These are phyloP conservation scores for Myoxocephalus aenaeus DNA, from an alignment of 2,797 vertebrate species.

Conservation along the genomic window DNA sequence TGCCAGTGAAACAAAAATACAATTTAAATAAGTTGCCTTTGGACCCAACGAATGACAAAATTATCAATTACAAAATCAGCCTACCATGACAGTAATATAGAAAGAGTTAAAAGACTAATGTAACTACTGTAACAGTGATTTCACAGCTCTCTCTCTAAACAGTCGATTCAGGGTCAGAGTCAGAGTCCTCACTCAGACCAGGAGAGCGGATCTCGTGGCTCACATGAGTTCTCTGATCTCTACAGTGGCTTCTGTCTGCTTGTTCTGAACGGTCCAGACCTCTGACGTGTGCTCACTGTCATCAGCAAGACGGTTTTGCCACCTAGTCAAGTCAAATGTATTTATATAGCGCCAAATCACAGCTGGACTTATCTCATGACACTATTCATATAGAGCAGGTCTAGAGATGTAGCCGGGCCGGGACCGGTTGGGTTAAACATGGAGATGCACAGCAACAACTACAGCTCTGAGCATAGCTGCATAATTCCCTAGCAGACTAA, in stretches of 20 bases:
- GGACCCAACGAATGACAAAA: background rate
- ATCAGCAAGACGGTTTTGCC: background rate
- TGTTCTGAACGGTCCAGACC: too few species aligned
- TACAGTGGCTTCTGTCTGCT: background rate
- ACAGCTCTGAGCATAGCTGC: background rate
- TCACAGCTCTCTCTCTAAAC: background rate
- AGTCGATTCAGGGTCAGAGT: background rate
- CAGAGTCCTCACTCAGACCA: background rate
- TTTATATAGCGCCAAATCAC: background rate
- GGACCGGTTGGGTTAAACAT: background rate
- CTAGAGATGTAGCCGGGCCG: background rate
- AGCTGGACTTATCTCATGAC: background rate
- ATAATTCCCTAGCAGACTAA: slow-evolving; percentile 52
- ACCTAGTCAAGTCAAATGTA: background rate
- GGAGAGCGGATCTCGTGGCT: background rate
- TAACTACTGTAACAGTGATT: too few species aligned
- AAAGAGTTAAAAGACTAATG: background rate
- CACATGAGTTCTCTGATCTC: background rate
- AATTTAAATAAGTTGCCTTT: background rate
- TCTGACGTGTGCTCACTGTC: too few species aligned
- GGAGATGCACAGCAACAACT: background rate
- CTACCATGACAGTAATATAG: background rate
- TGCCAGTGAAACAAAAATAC: background rate
- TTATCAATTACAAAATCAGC: background rate
- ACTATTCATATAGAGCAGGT: background rate